These are phyloP conservation scores for Ctena decussata DNA, from an alignment of 2,888 invertebrate species.

Conservation along the genomic window DNA sequence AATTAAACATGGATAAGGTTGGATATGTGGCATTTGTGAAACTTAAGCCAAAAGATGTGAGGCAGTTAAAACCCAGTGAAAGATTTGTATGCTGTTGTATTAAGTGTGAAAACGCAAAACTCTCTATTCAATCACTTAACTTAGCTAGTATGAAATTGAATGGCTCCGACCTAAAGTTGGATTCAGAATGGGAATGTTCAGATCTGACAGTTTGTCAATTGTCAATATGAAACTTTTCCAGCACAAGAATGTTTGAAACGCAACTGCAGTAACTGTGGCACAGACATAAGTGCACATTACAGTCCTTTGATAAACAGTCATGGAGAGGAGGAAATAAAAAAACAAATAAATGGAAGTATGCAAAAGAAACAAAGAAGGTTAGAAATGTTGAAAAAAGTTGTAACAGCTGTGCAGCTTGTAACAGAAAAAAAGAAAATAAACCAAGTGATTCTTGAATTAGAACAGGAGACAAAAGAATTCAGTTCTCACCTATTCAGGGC, in stretches of 20 bases:
- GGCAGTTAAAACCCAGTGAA: background rate
- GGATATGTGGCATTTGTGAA: slow-evolving; percentile 18
- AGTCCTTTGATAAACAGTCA: background rate
- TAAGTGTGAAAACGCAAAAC: slow-evolving; percentile 1
- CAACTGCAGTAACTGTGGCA: background rate
- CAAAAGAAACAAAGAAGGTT: slow-evolving; percentile 12
- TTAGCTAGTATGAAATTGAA: background rate
- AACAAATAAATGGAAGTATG: slow-evolving; percentile 31
- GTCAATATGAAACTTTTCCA: background rate
- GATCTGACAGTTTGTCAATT: background rate
- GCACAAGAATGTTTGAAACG: background rate
- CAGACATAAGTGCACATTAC: background rate
- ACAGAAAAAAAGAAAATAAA: slow-evolving; percentile 22
- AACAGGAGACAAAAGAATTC: background rate
- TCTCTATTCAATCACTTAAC: background rate
- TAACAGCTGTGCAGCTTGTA: slow-evolving; percentile 27
- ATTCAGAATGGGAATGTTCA: background rate
- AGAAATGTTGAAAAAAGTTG: slow-evolving; percentile 18
- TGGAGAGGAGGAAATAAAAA: slow-evolving; percentile 19
- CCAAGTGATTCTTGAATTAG: slow-evolving; percentile 4
- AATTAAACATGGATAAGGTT: background rate
- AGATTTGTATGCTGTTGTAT: slow-evolving; percentile 16
- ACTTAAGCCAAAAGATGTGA: slow-evolving; percentile 11
- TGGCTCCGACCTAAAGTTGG: background rate
- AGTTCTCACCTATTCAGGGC: slow-evolving; percentile 9